These are phyloP conservation scores for Neodiprion virginianus DNA, from an alignment of 1,140 invertebrate species.

Conservation along the genomic window DNA sequence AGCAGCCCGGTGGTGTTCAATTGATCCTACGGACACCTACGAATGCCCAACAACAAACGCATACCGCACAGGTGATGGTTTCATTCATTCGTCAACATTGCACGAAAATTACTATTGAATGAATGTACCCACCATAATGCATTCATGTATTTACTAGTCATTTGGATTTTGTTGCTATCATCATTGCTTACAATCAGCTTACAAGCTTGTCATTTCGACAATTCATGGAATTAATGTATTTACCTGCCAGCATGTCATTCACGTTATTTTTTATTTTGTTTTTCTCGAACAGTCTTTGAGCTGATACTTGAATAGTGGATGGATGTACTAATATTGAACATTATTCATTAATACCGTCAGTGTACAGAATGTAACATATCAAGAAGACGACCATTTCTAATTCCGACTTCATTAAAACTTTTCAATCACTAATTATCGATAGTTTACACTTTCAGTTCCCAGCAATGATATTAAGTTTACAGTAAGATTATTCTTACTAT, in stretches of 20 bases:
- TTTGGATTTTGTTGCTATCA: not conserved
- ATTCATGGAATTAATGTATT: not conserved
- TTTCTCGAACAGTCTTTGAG: too few relatives aligned
- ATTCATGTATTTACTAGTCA: not conserved
- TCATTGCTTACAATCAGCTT: too few relatives aligned
- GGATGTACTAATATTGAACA: too few relatives aligned
- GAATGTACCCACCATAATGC: not conserved
- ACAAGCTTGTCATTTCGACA: not conserved
- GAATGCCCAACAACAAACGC: constrained; percentile 60
- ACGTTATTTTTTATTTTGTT: not conserved
- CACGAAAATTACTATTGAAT: not conserved
- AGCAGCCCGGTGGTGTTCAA: constrained; percentile 59
- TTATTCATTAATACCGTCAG: too few relatives aligned
- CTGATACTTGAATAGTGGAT: too few relatives aligned
- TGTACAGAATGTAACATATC: too few relatives aligned
- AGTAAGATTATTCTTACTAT: too few relatives aligned
- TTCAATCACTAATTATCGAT: too few relatives aligned
- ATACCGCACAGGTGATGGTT: constrained; percentile 62
- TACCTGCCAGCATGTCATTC: not conserved
- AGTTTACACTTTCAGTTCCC: too few relatives aligned
- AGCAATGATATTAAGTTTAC: too few relatives aligned
- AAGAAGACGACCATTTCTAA: too few relatives aligned
- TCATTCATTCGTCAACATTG: constrained; percentile 32
- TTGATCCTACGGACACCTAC: constrained; percentile 58
- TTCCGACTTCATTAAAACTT: too few relatives aligned